Evolutionary conservation across 2,797 vertebrate genomes (phyloP).

Genomic region (Tiaroga cobitis): DNA sequence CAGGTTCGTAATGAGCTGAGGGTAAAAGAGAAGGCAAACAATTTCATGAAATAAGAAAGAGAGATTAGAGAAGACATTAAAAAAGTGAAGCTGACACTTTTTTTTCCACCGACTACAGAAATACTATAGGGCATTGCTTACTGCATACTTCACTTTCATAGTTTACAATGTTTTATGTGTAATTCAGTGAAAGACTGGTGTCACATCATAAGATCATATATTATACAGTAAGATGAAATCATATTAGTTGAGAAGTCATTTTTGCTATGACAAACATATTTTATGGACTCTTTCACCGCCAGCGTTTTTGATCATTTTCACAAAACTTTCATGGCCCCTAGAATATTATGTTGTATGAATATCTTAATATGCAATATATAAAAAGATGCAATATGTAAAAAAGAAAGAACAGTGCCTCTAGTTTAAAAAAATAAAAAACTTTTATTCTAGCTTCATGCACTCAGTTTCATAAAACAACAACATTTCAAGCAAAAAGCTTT

Average conservation of each 20-base stretch:
- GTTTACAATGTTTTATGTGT: background rate
- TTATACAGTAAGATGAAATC: background rate
- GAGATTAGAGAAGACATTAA: background rate
- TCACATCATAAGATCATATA: background rate
- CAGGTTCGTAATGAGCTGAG: slow-evolving; percentile 11
- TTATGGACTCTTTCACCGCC: no score
- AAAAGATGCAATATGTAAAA: no score
- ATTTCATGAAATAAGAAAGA: background rate
- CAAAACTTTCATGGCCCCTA: no score
- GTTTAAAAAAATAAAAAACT: no score
- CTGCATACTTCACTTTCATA: background rate
- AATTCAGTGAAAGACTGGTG: background rate
- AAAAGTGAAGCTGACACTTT: background rate
- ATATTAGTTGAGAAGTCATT: background rate
- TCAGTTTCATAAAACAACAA: no score
- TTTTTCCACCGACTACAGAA: background rate
- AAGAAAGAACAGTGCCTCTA: no score
- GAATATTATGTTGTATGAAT: no score
- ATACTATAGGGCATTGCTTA: background rate
- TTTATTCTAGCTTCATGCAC: no score
- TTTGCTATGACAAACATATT: no score
- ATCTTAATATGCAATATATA: no score
- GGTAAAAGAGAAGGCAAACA: background rate
- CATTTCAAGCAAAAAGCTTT: no score
- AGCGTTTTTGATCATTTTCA: no score